Evolutionary conservation across 2,797 vertebrate species (phyloP).

Genomic region (Gambelia wislizenii): DNA sequence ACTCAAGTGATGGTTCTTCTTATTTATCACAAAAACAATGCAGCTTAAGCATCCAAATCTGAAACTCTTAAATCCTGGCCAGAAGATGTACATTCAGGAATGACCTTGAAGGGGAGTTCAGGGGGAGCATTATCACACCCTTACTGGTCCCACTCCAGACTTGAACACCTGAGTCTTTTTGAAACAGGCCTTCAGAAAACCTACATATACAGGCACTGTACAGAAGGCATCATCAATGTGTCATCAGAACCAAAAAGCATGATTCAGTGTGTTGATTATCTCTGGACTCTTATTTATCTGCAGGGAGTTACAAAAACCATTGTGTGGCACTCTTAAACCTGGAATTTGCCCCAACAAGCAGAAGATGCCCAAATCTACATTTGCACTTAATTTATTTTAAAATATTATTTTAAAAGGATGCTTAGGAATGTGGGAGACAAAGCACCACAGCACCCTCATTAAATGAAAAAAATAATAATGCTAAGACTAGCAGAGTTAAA

Average conservation of each 20-base stretch:
- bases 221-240: background rate
- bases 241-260: too few relatives aligned
- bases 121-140: background rate
- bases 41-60: background rate
- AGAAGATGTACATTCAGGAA: too few relatives aligned
- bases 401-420: slow-evolving; percentile 9
- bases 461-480: slow-evolving; percentile 1
- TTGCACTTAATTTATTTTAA: background rate
- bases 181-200: background rate
- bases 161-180: background rate
- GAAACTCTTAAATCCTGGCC: background rate
- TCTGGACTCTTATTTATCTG: background rate
- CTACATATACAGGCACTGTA: background rate
- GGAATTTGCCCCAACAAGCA: background rate
- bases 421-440: slow-evolving; percentile 5
- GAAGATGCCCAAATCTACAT: slow-evolving; percentile 17
- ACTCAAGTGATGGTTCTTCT: background rate
- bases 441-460: background rate
- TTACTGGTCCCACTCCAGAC: background rate
- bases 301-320: background rate
- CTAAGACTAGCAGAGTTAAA: slow-evolving; percentile 16
- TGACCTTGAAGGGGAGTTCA: too few relatives aligned
- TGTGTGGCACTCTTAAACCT: background rate
- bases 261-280: background rate
- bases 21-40: background rate